These are phyloP conservation scores for Antigone vipio DNA, from an alignment of 2,113 vertebrate genomes.

Conservation along the genomic window DNA sequence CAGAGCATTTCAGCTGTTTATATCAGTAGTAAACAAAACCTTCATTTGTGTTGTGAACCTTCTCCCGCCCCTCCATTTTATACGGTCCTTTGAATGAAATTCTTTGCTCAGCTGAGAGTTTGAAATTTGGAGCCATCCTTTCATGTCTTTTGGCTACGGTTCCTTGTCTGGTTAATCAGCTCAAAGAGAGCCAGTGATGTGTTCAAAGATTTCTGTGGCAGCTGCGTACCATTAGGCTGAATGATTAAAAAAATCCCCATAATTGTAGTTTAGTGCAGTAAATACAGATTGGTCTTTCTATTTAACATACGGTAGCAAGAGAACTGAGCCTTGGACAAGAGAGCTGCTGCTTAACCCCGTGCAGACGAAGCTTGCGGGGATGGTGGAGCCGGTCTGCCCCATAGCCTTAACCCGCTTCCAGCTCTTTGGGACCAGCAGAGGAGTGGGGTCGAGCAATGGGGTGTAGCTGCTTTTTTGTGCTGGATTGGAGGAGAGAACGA, in stretches of 20 bases:
- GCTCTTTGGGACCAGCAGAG: background rate
- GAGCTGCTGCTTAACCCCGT: background rate
- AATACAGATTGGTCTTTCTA: background rate
- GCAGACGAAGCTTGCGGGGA: background rate
- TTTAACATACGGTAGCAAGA: background rate
- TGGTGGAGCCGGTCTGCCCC: background rate
- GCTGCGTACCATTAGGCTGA: conserved; percentile 38
- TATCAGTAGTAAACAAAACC: conserved; percentile 16
- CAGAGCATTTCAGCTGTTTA: background rate
- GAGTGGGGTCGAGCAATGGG: accelerated
- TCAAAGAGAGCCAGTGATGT: conserved; percentile 31
- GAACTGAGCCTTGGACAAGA: background rate
- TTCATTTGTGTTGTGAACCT: background rate
- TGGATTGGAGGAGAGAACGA: background rate
- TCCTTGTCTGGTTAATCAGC: conserved; percentile 31
- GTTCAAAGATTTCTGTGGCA: conserved; percentile 45
- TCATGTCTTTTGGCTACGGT: conserved; percentile 28
- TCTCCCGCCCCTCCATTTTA: background rate
- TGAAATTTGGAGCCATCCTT: conserved; percentile 44
- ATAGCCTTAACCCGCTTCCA: background rate
- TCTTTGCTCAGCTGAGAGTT: background rate
- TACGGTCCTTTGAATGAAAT: background rate
- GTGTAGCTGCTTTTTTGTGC: background rate
- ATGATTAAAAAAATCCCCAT: background rate
- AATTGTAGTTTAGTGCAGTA: background rate